Base-by-base conservation (phyloP, 1,140 invertebrate genomes). In the Drosophila kurseongensis region DNA sequence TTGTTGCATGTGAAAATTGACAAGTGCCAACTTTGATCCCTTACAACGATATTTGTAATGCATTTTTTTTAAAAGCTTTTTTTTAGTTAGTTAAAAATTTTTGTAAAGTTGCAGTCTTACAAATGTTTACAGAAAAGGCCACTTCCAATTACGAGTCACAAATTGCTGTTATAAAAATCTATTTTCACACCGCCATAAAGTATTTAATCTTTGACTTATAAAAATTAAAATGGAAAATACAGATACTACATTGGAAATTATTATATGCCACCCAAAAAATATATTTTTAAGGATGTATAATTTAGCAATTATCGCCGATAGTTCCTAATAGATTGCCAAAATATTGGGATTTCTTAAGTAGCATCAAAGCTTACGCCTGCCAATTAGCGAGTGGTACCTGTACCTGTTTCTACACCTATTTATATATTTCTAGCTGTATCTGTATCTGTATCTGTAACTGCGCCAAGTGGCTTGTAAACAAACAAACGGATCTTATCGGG, bases 401-500 rank as follows among this genome's bases (percentile, higher is more conserved):
- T 61, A 56, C 1, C 35, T 18, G 14, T 38, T 45, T 14, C 14
- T 65, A 9, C 27, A 13, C 23, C 9, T 66, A 42, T 35, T 29
- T 48, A 23, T 18, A 10, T 68, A 32, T 8, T 13, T 18, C 10
- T 48, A 23, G 7, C 13, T 47, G 41, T 71, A 40, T 68, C 63
- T 71, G 29, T 35, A 57, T 18, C 50, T 67, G 18, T 71, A 41
- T 71, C 65, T 71, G 18, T 35, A 57, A 29, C 65, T 67, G 18
- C 10, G 45, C 35, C 52, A 41, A 58, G 65, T 67, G 18, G 50
- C 63, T 55, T 48, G 74, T 66, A 66, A 75, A 59, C 62, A 76
- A 76, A 74, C 55, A 55, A 67, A 67, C 72, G 61, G 62, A 67
- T 76, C 72, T 75, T 75, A 75, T 75, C 72, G n/a, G 29, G 12